Evolutionary conservation across 1,140 invertebrate genomes (phyloP).

Genomic region (Calosoma granatense): DNA sequence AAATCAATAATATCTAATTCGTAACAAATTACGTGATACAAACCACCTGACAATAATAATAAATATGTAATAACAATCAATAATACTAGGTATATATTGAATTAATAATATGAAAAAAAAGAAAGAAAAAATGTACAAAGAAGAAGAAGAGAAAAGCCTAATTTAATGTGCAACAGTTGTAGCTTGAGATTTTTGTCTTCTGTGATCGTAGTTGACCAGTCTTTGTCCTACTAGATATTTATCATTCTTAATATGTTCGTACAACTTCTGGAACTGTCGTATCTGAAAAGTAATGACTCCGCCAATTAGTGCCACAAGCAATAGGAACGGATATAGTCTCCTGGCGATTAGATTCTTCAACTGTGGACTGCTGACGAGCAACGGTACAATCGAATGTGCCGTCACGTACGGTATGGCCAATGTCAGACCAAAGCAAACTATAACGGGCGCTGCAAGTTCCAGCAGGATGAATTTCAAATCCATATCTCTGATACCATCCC

Average conservation of each 20-base stretch:
- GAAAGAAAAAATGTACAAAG: not conserved
- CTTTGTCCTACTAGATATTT: conserved; percentile 94
- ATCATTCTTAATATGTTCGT: conserved; percentile 98
- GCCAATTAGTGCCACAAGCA: conserved; percentile 57
- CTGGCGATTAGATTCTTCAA: conserved; percentile 68
- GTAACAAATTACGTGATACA: conserved; percentile 12
- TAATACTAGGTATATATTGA: not conserved
- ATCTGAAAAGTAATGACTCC: conserved; percentile 65
- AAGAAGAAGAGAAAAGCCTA: conserved; percentile 12
- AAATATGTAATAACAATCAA: conserved; percentile 11
- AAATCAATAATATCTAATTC: conserved; percentile 10
- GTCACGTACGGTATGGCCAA: conserved; percentile 84
- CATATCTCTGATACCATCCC: conserved; percentile 88
- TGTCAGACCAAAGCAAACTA: conserved; percentile 75
- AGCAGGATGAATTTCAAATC: conserved; percentile 77
- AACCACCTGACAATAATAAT: not conserved
- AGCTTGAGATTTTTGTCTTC: conserved; percentile 34
- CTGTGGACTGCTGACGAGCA: conserved; percentile 62
- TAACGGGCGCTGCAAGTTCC: conserved; percentile 79
- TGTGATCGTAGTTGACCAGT: conserved; percentile 89
- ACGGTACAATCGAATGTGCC: conserved; percentile 71
- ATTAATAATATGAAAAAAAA: not conserved
- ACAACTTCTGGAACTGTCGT: conserved; percentile 84
- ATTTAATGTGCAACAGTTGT: conserved; percentile 17
- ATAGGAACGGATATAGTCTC: conserved; percentile 83